Percentiles rank a stretch among this genome's conserved stretches.
Conservation (phyloP, 1,140 invertebrate genomes). For the Drosophila lini region DNA sequence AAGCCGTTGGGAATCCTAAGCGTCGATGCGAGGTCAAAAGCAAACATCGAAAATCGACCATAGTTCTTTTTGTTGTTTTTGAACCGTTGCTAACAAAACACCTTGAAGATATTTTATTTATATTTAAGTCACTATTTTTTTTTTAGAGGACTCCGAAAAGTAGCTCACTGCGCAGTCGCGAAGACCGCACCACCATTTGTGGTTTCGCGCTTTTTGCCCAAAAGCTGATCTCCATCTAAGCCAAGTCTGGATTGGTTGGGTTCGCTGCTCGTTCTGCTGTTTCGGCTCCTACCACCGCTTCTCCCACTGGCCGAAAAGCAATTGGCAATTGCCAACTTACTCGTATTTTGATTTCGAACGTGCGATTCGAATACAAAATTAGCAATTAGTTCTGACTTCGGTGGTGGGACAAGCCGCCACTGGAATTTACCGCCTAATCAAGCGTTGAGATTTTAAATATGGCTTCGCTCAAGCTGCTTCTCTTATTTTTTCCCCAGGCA, state of each 20-base stretch:
- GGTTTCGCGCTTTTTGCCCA: slow-evolving; percentile 28
- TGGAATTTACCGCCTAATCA: slow-evolving; percentile 73
- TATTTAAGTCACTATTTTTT: too few species aligned
- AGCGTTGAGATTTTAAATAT: slow-evolving; percentile 72
- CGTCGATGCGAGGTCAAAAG: too few species aligned
- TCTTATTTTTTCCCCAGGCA: slow-evolving; percentile 44
- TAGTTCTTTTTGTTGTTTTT: too few species aligned
- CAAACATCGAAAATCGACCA: too few species aligned
- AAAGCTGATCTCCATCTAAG: slow-evolving; percentile 52
- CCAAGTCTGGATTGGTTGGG: slow-evolving; percentile 38
- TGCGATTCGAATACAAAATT: slow-evolving; percentile 78
- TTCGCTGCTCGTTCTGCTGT: neutral
- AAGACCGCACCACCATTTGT: slow-evolving; percentile 14
- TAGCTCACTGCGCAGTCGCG: slow-evolving; percentile 17
- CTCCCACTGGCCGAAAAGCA: slow-evolving; percentile 36
- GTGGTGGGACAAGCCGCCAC: slow-evolving; percentile 63
- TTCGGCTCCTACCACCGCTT: slow-evolving; percentile 1
- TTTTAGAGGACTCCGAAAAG: neutral
- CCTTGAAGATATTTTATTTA: too few species aligned
- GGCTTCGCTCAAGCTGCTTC: slow-evolving; percentile 38
- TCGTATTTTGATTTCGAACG: slow-evolving; percentile 73
- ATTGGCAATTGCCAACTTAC: slow-evolving; percentile 63
- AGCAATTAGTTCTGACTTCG: slow-evolving; percentile 73
- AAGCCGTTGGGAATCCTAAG: too few species aligned
- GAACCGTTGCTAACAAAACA: too few species aligned